A percentile compares a stretch with the other conserved stretches of the same genome.
These are phyloP conservation scores for Alsophila aescularia DNA, from an alignment of 2,888 invertebrate genomes.

Conservation along the genomic window DNA sequence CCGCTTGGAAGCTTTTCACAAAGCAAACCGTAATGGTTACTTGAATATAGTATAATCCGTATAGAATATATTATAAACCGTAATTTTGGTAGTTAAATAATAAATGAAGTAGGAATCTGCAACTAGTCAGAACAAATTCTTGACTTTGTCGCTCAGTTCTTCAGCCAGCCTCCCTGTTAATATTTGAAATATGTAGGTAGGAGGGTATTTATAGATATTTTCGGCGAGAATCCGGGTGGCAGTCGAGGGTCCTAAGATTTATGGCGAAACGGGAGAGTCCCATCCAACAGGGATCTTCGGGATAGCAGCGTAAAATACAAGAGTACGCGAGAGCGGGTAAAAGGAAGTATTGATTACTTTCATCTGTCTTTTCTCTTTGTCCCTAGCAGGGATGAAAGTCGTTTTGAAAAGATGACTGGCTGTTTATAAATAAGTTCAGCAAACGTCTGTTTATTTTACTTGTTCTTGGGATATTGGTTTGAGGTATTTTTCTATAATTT, in stretches of 20 bases:
- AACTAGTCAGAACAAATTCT: constrained; percentile 40
- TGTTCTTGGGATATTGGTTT: too few species aligned
- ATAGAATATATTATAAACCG: too few species aligned
- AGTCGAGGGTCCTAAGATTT: constrained; percentile 83
- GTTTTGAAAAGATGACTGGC: not conserved
- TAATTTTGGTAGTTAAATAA: too few species aligned
- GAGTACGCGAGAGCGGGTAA: constrained; percentile 32
- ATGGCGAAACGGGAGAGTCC: constrained; percentile 82
- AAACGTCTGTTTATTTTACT: too few species aligned
- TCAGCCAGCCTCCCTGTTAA: constrained; percentile 66
- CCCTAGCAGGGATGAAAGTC: not conserved
- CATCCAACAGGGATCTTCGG: constrained; percentile 79
- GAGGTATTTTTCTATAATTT: not conserved
- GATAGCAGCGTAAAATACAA: constrained; percentile 42
- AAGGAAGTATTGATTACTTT: constrained; percentile 27
- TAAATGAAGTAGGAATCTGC: not conserved
- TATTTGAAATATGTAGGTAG: constrained; percentile 82
- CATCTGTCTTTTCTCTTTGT: constrained; percentile 24
- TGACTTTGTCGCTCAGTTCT: constrained; percentile 56
- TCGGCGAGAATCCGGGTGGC: constrained; percentile 82
- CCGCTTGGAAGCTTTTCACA: too few species aligned
- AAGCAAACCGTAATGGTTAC: too few species aligned
- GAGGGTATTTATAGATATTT: constrained; percentile 83
- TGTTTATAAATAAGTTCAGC: too few species aligned
- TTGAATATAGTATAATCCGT: too few species aligned